A percentile compares a stretch with the other conserved stretches of the same genome.
These are phyloP conservation scores for Charina bottae DNA, from an alignment of 2,113 vertebrate genomes.

Conservation along the genomic window DNA sequence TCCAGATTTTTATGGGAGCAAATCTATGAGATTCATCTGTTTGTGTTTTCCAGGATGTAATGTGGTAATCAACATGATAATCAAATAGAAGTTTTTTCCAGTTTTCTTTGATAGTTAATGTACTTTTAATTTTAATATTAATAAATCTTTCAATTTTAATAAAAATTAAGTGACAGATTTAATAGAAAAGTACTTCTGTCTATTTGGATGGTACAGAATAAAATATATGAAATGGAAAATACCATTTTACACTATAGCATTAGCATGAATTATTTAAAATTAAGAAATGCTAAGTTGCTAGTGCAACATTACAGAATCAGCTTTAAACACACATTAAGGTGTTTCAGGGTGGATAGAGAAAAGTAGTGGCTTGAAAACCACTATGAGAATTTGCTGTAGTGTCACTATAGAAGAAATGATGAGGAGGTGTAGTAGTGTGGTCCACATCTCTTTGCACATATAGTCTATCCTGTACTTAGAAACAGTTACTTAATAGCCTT, in stretches of 20 bases:
- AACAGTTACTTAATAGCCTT: background rate
- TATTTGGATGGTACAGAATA: background rate
- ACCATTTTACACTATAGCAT: background rate
- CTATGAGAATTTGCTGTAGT: background rate
- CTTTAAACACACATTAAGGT: background rate
- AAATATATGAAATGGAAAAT: background rate
- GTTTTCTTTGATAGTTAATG: constrained; percentile 5
- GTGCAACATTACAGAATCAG: background rate
- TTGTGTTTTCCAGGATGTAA: background rate
- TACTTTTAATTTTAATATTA: background rate
- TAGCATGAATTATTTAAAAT: background rate
- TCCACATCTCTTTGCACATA: background rate
- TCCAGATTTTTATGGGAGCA: background rate
- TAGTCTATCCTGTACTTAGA: background rate
- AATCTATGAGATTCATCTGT: background rate
- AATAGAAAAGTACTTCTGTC: constrained; percentile 11
- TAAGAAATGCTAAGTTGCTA: constrained; percentile 1
- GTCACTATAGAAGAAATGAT: background rate
- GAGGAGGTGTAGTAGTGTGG: background rate
- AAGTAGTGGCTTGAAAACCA: background rate
- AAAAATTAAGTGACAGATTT: constrained; percentile 6
- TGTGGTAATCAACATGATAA: background rate
- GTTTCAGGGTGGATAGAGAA: background rate
- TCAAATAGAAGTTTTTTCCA: constrained; percentile 20
- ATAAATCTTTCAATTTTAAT: constrained; percentile 5